These are phyloP conservation scores for Pseudomyrmex pallidus DNA, from an alignment of 1,140 invertebrate genomes.

Conservation along the genomic window DNA sequence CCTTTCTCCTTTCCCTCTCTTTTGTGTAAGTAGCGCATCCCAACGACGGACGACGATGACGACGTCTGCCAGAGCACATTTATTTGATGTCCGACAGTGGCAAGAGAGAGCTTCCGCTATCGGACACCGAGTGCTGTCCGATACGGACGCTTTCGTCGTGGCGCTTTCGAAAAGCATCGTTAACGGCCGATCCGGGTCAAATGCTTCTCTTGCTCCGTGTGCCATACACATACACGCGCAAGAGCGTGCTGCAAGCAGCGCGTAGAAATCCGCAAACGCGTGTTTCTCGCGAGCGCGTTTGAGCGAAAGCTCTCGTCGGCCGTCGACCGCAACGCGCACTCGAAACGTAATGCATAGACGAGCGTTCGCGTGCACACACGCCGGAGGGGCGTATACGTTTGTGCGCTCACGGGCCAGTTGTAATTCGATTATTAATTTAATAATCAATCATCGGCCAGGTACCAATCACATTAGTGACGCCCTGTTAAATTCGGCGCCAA, in stretches of 20 bases:
- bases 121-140: constrained; percentile 15
- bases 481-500: constrained; percentile 33
- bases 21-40: background rate
- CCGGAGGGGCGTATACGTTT: background rate
- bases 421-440: constrained; percentile 63
- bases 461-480: constrained; percentile 46
- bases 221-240: background rate
- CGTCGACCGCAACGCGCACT: constrained; percentile 49
- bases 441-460: constrained; percentile 55
- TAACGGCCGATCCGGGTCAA: constrained; percentile 55
- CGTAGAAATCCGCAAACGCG: constrained; percentile 53
- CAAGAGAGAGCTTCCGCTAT: constrained; percentile 13
- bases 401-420: background rate
- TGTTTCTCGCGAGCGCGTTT: constrained; percentile 35
- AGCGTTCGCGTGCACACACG: background rate
- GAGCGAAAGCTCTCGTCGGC: constrained; percentile 57
- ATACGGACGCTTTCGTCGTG: constrained; percentile 45
- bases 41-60: background rate
- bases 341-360: constrained; percentile 56
- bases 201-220: constrained; percentile 28
- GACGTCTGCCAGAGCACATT: background rate
- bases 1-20: background rate
- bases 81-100: constrained; percentile 21
- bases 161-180: constrained; percentile 49
- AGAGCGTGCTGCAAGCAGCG: constrained; percentile 10